Evolutionary conservation across 2,113 vertebrate species (phyloP).

Genomic region (Larimichthys crocea): DNA sequence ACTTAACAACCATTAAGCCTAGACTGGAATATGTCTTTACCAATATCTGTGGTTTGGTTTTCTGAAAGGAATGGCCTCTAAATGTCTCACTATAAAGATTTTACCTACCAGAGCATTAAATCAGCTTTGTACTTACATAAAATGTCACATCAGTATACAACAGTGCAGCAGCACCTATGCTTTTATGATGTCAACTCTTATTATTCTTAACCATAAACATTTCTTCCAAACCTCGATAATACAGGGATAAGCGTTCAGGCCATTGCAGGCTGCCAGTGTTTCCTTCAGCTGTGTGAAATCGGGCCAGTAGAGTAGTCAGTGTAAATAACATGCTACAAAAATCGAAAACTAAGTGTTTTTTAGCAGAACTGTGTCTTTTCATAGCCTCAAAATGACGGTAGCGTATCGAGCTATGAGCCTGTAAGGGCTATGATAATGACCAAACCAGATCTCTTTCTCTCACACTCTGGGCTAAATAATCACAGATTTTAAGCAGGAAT

Average conservation of each 20-base stretch:
- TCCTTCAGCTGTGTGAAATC: slow-evolving; percentile 27
- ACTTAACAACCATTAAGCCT: neutral
- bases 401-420: slow-evolving; percentile 5
- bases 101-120: neutral
- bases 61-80: neutral
- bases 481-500: slow-evolving; percentile 52
- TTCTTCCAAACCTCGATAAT: neutral
- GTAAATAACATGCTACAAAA: slow-evolving; percentile 11
- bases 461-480: slow-evolving; percentile 34
- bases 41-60: slow-evolving; percentile 14
- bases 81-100: neutral
- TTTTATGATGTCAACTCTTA: slow-evolving; percentile 19
- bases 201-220: slow-evolving; percentile 8
- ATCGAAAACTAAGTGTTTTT: slow-evolving; percentile 13
- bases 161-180: neutral
- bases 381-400: slow-evolving; percentile 24
- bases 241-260: neutral
- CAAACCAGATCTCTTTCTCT: slow-evolving; percentile 9
- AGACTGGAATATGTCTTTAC: neutral
- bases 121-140: slow-evolving; percentile 1
- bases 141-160: neutral
- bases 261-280: slow-evolving; percentile 7
- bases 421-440: slow-evolving; percentile 39
- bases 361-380: slow-evolving; percentile 41
- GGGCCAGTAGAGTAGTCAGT: slow-evolving; percentile 13